Evolutionary conservation across 1,140 invertebrate species (phyloP), one percentile per base, ranked within the genome.

Genomic region (Tetramorium simillimum): DNA sequence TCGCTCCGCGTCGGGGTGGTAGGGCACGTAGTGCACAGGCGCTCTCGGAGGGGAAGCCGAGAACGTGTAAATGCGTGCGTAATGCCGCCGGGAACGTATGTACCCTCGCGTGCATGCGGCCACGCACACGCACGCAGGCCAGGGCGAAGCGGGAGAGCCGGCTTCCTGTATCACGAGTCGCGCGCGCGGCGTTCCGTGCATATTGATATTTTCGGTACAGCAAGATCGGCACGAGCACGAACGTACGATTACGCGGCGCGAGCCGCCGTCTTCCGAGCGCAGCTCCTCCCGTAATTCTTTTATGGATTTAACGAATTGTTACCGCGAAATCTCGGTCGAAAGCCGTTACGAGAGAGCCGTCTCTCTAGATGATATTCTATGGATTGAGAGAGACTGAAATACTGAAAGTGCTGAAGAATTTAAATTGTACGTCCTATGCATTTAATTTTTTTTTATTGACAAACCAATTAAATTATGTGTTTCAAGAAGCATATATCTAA

Each of bases 191-290:
- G 75, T 84, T 86, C 49, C 84, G 76, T 80, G 86, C 86, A 91
- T 92, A 92, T 92, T 91, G 91, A 91, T 92, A 91, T 91, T 91
- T 88, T 91, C 73, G 89, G 58, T 80, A 73, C 3, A 58, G 51
- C 85, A 62, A 37, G 56, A 81, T 70, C 77, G 33, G 63, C 37
- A 56, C 40, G 65, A 28, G 77, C 43, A 58, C 12, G 21, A 84
- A 86, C 62, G 60, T 53, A 43, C 58, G 67, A 87, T 86, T 78
- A 85, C 33, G 56, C 46, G 28, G 18, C 49, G 60, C 21, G 70
- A 63, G 14, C 1, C 81, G 14, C 28, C n/a, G 3, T 73, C 18
- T 72, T 58, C 51, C 4, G 6, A 7, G 10, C 33, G 3, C 5
- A 18, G n/a, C 18, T 18, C 9, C n/a, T 43, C 21, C 18, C 10